phyloP scores from a whole-genome alignment of 2,888 invertebrate species.

The Agrypnus murinus region DNA sequence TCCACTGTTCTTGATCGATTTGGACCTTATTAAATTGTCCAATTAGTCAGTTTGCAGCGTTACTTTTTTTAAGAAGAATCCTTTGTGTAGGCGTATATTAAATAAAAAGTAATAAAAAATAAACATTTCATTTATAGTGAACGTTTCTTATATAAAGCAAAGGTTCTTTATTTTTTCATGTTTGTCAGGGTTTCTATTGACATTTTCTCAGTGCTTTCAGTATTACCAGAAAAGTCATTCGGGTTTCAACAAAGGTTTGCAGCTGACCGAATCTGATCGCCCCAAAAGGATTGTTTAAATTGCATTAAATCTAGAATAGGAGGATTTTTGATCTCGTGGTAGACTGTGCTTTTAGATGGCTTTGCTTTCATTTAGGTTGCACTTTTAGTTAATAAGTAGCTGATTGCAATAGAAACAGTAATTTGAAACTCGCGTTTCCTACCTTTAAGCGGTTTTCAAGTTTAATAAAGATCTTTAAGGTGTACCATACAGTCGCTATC shows the following conservation, averaged over 20 bases:
- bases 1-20: slow-evolving; percentile 8
- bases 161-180: slow-evolving; percentile 24
- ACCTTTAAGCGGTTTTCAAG: no score
- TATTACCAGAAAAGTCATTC: slow-evolving; percentile 35
- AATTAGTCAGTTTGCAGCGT: background rate
- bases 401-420: no score
- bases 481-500: no score
- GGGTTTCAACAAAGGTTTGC: slow-evolving; percentile 39
- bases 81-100: no score
- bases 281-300: slow-evolving; percentile 45
- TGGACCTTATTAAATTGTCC: background rate
- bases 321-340: slow-evolving; percentile 24
- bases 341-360: slow-evolving; percentile 33
- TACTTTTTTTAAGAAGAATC: no score
- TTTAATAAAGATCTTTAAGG: no score
- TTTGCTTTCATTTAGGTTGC: slow-evolving; percentile 10
- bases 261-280: slow-evolving; percentile 44
- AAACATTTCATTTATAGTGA: slow-evolving; percentile 30
- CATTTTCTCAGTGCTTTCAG: slow-evolving; percentile 27
- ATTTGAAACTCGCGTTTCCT: no score
- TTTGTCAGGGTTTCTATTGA: slow-evolving; percentile 19
- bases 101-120: no score
- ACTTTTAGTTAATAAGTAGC: no score
- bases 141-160: background rate
- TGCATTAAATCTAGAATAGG: slow-evolving; percentile 46